A percentile compares a stretch with the other conserved stretches of the same genome.
Evolutionary conservation across 1,140 invertebrate species (phyloP).

Genomic region (Acromyrmex heyeri): DNA sequence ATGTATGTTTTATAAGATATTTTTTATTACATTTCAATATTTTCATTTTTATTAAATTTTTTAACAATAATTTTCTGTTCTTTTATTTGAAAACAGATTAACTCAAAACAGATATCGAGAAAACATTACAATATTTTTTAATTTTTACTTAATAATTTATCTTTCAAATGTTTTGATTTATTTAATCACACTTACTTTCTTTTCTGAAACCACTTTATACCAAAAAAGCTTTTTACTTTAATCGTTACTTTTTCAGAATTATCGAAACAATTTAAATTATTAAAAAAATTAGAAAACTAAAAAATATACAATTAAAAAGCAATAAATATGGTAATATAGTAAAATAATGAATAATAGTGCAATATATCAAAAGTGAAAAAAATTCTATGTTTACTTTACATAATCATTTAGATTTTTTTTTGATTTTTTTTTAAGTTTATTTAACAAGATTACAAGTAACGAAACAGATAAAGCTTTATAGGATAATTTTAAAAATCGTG

Average conservation of each 20-base stretch:
- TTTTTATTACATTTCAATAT: background rate
- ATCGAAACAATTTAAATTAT: too few relatives aligned
- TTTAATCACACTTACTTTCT: background rate
- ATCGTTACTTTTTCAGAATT: background rate
- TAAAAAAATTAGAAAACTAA: too few relatives aligned
- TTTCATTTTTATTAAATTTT: background rate
- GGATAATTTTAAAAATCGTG: background rate
- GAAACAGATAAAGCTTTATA: background rate
- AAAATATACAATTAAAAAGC: too few relatives aligned
- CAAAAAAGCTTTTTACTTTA: background rate
- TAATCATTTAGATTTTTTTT: background rate
- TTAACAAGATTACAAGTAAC: background rate
- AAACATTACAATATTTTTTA: background rate
- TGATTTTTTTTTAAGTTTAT: background rate
- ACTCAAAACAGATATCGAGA: too few relatives aligned
- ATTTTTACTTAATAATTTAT: background rate
- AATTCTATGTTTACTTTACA: too few relatives aligned
- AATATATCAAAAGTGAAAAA: too few relatives aligned
- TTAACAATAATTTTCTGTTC: background rate
- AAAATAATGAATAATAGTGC: too few relatives aligned
- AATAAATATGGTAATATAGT: too few relatives aligned
- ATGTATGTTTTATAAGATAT: background rate
- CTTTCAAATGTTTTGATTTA: background rate
- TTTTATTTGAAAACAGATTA: too few relatives aligned
- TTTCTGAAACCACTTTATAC: background rate